Conservation (phyloP, 2,113 vertebrate genomes). For the Melanotaenia duboulayi region DNA sequence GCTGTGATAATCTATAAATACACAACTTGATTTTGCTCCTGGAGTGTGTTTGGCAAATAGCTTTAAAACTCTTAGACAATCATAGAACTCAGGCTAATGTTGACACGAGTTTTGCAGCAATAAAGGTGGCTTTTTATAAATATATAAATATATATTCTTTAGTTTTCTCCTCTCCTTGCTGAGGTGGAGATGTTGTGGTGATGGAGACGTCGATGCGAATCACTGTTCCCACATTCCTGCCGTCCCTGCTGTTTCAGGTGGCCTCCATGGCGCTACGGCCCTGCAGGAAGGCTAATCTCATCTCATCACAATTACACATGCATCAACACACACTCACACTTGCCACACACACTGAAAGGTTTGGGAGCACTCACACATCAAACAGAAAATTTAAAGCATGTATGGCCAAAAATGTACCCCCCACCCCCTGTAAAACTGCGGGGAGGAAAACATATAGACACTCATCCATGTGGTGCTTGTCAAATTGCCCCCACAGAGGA, state of each 20-base stretch:
- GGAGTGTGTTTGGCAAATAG: constrained; percentile 14
- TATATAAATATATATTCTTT: too few species aligned
- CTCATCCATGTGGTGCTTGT: background rate
- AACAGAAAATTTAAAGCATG: constrained; percentile 27
- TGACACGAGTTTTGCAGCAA: constrained; percentile 9
- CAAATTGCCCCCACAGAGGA: constrained; percentile 31
- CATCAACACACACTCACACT: constrained; percentile 22
- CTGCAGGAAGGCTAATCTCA: constrained; percentile 70
- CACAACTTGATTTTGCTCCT: constrained; percentile 20
- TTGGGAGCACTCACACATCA: background rate
- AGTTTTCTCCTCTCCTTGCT: constrained; percentile 2
- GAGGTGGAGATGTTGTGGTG: constrained; percentile 51
- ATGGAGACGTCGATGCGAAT: constrained; percentile 48
- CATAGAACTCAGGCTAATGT: background rate
- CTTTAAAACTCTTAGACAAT: constrained; percentile 41
- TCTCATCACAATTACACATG: constrained; percentile 42
- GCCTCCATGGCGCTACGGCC: constrained; percentile 47
- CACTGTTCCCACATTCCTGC: constrained; percentile 68
- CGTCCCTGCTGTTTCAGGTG: constrained; percentile 71
- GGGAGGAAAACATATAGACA: constrained; percentile 8
- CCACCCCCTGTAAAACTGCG: background rate
- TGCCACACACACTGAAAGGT: constrained; percentile 38
- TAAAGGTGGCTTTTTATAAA: background rate
- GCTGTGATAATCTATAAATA: constrained; percentile 70
- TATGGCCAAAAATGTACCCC: constrained; percentile 5